These are phyloP conservation scores for Zaprionus nigranus DNA, from an alignment of 1,140 invertebrate species.

Conservation along the genomic window DNA sequence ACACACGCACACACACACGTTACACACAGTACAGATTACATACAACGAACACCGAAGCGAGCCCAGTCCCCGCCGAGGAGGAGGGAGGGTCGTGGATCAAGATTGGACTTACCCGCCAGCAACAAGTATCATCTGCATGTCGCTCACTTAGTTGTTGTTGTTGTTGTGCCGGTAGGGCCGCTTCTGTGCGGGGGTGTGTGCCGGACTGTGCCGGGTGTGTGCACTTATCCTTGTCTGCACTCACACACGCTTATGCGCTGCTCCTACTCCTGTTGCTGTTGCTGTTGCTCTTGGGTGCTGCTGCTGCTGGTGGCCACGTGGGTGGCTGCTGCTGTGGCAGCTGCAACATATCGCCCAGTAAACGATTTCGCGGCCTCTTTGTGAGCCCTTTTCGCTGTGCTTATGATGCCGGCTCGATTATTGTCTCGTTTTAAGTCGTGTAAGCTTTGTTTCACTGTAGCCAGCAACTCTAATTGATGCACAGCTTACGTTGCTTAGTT, in stretches of 20 bases:
- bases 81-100: not conserved
- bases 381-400: not conserved
- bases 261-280: not conserved
- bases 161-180: not conserved
- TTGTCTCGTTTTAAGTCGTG: constrained; percentile 16
- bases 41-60: constrained; percentile 1
- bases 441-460: constrained; percentile 58
- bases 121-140: constrained; percentile 85
- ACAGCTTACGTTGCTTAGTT: constrained; percentile 43
- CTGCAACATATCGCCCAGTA: constrained; percentile 1
- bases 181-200: constrained; percentile 3
- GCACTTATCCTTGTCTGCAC: constrained; percentile 34
- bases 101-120: constrained; percentile 82
- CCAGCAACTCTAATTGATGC: constrained; percentile 46
- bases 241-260: constrained; percentile 53
- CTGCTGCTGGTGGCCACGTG: not conserved
- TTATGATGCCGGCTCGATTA: not conserved
- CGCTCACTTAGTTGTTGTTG: constrained; percentile 29
- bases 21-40: not conserved
- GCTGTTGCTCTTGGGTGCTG: not conserved
- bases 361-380: not conserved
- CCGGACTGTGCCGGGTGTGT: constrained; percentile 22
- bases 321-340: not conserved
- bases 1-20: constrained; percentile 14
- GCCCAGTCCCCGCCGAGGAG: not conserved